Evolutionary conservation across 2,797 vertebrate species (phyloP), one percentile per base, ranked within the genome.

Genomic region (Catamblyrhynchus diadema): DNA sequence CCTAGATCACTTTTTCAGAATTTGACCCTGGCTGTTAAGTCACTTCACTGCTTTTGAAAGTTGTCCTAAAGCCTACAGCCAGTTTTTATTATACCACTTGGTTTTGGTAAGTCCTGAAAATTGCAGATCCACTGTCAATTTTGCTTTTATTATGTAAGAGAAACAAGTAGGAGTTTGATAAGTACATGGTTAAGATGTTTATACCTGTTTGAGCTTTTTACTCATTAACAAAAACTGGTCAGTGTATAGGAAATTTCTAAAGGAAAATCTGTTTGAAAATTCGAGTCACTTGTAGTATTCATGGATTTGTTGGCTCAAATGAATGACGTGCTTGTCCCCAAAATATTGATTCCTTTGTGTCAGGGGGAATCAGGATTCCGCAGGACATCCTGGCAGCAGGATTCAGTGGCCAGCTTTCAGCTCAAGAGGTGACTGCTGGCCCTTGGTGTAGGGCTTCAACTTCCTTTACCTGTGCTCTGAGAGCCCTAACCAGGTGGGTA

Each of bases 321-420:
- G 18, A 80, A 39, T 53, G 24, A 87, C 42, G 10, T 78, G 11
- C 12, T 81, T 74, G 25, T 61, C 8, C 6, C 14, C 16, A 27
- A 18, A 70, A 61, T 33, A 78, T 10, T 66, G 45, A 72, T 47
- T 45, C 9, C 5, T 35, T 14, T 0, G 0, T 12, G 1, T 79
- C n/a, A 44, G 35, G 22, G 19, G 9, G 33, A 77, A 47, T 12
- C 8, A 16, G 45, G n/a, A 44, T 61, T 91, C n/a, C 11, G 4
- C 12, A 50, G 41, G 22, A 42, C 30, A 51, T 61, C 14, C 22
- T 53, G n/a, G 13, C 41, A 85, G 6, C 0, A 2, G 64, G 37
- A 50, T 42, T 78, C 14, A 10, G 21, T 1, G 0, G 24, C 8
- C 33, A 71, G 15, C 33, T 79, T 85, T 86, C 27, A 39, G 47